Conservation (phyloP, 2,797 vertebrate species). For the Sternotherus odoratus region DNA sequence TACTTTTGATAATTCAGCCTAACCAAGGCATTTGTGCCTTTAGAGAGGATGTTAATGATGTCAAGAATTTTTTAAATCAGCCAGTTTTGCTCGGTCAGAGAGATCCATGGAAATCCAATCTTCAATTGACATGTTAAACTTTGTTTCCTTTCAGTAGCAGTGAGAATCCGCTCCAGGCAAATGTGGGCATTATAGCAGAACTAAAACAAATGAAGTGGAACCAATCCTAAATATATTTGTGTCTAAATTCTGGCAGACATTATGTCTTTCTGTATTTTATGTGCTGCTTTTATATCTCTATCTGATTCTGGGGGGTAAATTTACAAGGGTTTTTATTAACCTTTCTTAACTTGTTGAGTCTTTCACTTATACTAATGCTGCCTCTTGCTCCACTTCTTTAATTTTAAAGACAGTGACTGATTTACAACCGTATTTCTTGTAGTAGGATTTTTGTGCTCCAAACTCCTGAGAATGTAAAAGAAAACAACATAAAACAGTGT, state of each 20-base stretch:
- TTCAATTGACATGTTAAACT: constrained; percentile 57
- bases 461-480: not conserved
- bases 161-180: constrained; percentile 62
- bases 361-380: constrained; percentile 39
- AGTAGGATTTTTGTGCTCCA: not conserved
- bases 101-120: constrained; percentile 46
- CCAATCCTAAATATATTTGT: constrained; percentile 66
- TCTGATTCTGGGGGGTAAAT: constrained; percentile 57
- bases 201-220: constrained; percentile 72
- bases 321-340: constrained; percentile 39
- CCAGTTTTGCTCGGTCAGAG: constrained; percentile 60
- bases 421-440: constrained; percentile 27
- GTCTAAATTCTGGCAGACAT: constrained; percentile 66
- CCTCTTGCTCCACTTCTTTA: constrained; percentile 1
- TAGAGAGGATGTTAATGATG: constrained; percentile 44
- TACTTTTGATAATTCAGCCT: not conserved
- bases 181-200: constrained; percentile 27
- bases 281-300: constrained; percentile 42
- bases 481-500: fast-evolving
- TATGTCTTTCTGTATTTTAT: constrained; percentile 60
- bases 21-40: constrained; percentile 24
- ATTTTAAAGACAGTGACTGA: constrained; percentile 12
- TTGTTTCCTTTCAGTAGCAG: constrained; percentile 37
- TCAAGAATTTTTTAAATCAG: constrained; percentile 62
- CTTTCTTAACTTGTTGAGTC: constrained; percentile 43